Conservation (phyloP, 2,113 vertebrate genomes). For the Labrus mixtus region DNA sequence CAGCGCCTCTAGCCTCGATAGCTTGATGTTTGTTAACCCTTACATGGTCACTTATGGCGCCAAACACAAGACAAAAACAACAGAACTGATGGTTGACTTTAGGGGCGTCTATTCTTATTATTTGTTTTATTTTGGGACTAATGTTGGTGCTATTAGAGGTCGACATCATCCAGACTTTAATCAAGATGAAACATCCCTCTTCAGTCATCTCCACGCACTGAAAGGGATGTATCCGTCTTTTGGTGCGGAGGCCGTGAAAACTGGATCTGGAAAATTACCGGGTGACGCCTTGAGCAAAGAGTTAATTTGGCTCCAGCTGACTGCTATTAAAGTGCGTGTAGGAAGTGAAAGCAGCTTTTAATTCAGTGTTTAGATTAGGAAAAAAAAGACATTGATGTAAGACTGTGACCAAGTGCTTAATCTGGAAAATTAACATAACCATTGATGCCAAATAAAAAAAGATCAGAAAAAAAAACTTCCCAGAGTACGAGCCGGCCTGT, state of each 20-base stretch:
- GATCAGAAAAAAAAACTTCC: neutral
- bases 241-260: neutral
- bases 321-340: neutral
- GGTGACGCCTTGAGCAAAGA: neutral
- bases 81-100: too few relatives aligned
- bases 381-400: constrained; percentile 3
- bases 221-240: neutral
- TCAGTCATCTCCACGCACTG: neutral
- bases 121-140: neutral
- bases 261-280: neutral
- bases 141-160: too few relatives aligned
- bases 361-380: constrained; percentile 16
- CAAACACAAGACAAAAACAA: too few relatives aligned
- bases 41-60: too few relatives aligned
- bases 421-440: constrained; percentile 1
- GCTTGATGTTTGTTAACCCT: too few relatives aligned
- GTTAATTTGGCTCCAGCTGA: constrained; percentile 25
- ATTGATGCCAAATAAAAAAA: neutral
- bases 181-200: neutral
- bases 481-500: neutral
- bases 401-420: constrained; percentile 29
- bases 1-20: too few relatives aligned
- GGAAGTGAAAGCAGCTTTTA: constrained; percentile 12
- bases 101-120: too few relatives aligned
- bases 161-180: neutral